These are phyloP conservation scores for Caenorhabditis panamensis DNA, from an alignment of 2,888 invertebrate species.

Conservation along the genomic window DNA sequence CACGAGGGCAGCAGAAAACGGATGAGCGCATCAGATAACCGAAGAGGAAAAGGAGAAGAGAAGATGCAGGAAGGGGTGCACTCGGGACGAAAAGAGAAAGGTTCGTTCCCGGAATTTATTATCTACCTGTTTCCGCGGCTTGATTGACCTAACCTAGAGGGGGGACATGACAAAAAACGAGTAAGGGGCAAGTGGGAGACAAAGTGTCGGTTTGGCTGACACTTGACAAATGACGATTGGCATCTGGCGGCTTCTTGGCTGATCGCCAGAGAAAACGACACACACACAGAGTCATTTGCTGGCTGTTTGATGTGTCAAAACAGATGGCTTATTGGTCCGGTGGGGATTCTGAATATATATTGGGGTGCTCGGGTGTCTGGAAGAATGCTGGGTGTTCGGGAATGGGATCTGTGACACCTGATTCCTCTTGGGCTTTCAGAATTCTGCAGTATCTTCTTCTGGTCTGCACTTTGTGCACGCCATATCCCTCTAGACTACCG, in stretches of 20 bases:
- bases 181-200: slow-evolving; percentile 37
- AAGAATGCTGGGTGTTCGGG: neutral
- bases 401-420: too few species aligned
- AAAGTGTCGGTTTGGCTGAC: slow-evolving; percentile 56
- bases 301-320: slow-evolving; percentile 60
- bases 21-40: slow-evolving; percentile 60
- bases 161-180: slow-evolving; percentile 34
- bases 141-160: slow-evolving; percentile 9
- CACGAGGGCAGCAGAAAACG: slow-evolving; percentile 56
- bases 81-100: slow-evolving; percentile 17
- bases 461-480: neutral
- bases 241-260: slow-evolving; percentile 60
- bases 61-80: slow-evolving; percentile 8
- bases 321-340: slow-evolving; percentile 56
- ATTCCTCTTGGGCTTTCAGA: too few species aligned
- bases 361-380: neutral
- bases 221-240: slow-evolving; percentile 61
- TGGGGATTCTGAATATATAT: slow-evolving; percentile 34
- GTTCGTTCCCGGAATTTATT: slow-evolving; percentile 8
- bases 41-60: slow-evolving; percentile 47
- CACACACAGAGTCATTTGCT: slow-evolving; percentile 50
- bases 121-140: slow-evolving; percentile 9
- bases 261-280: slow-evolving; percentile 39
- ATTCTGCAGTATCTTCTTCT: too few species aligned
- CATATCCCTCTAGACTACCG: too few species aligned